Conservation (phyloP, 2,113 vertebrate genomes). For the Megaceryle maxima region DNA sequence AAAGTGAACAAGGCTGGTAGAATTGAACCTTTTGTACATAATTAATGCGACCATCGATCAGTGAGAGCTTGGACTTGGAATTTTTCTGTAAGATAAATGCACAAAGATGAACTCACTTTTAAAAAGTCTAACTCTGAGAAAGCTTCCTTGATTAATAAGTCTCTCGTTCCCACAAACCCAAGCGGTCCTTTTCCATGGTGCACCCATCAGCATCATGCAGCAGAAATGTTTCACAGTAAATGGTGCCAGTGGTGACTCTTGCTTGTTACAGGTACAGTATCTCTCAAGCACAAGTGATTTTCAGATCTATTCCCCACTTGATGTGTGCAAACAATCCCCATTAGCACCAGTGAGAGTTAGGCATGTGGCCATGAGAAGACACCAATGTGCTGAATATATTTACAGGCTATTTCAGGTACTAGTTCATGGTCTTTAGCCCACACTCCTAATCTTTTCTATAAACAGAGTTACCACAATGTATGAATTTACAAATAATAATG, state of each 20-base stretch:
- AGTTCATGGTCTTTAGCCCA: background rate
- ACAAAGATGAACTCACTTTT: background rate
- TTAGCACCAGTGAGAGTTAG: background rate
- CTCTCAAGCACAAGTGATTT: background rate
- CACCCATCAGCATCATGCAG: background rate
- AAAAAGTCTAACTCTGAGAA: background rate
- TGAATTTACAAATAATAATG: background rate
- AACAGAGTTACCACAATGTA: background rate
- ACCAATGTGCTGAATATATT: background rate
- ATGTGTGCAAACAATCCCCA: background rate
- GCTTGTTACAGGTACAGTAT: background rate
- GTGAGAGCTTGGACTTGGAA: background rate
- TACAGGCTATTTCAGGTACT: background rate
- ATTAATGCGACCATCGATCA: slow-evolving; percentile 44
- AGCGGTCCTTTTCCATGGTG: background rate
- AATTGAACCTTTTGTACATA: slow-evolving; percentile 37
- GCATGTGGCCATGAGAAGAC: background rate
- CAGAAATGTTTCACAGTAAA: background rate
- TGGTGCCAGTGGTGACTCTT: background rate
- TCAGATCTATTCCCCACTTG: background rate
- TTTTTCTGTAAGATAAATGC: slow-evolving; percentile 1
- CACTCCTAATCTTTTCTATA: background rate
- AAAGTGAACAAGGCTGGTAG: background rate
- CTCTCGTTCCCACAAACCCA: background rate
- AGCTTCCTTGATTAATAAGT: background rate